A percentile compares a stretch with the other conserved stretches of the same genome.
Evolutionary conservation across 2,888 invertebrate genomes (phyloP).

Genomic region (Drosophila fulvimacula): DNA sequence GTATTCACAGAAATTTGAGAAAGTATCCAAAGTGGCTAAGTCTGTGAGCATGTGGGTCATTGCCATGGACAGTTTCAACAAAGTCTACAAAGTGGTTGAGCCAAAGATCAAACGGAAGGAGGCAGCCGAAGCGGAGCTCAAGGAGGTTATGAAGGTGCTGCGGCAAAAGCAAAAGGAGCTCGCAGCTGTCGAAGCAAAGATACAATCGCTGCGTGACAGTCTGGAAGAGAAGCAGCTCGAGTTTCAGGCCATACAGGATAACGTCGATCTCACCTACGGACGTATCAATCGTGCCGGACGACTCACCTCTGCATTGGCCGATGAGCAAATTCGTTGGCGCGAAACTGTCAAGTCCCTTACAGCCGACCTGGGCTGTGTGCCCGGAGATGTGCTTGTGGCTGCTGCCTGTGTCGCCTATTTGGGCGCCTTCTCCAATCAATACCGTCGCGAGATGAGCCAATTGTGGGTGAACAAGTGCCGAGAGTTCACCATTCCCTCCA

Average conservation of each 20-base stretch:
- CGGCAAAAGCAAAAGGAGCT: slow-evolving; percentile 92
- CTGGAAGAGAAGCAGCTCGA: slow-evolving; percentile 91
- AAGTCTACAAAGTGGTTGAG: slow-evolving; percentile 93
- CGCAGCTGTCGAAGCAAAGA: slow-evolving; percentile 91
- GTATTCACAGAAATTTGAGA: slow-evolving; percentile 88
- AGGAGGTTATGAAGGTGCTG: slow-evolving; percentile 90
- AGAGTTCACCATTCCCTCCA: slow-evolving; percentile 89
- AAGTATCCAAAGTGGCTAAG: slow-evolving; percentile 94
- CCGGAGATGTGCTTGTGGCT: slow-evolving; percentile 94
- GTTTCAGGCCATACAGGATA: slow-evolving; percentile 90
- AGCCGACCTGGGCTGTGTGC: slow-evolving; percentile 89
- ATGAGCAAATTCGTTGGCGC: slow-evolving; percentile 94
- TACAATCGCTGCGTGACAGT: slow-evolving; percentile 85
- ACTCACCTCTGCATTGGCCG: slow-evolving; percentile 93
- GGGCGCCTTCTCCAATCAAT: slow-evolving; percentile 93
- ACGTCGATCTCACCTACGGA: slow-evolving; percentile 91
- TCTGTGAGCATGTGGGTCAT: slow-evolving; percentile 97
- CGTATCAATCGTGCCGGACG: slow-evolving; percentile 93
- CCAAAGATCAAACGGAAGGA: slow-evolving; percentile 93
- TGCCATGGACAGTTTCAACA: slow-evolving; percentile 95
- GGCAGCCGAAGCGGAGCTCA: slow-evolving; percentile 91
- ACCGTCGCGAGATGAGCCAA: slow-evolving; percentile 88
- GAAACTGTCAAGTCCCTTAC: slow-evolving; percentile 89
- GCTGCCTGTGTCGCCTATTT: slow-evolving; percentile 95
- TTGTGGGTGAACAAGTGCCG: slow-evolving; percentile 90